These are phyloP conservation scores for Scolopax mira DNA, from an alignment of 2,113 vertebrate species.

Conservation along the genomic window DNA sequence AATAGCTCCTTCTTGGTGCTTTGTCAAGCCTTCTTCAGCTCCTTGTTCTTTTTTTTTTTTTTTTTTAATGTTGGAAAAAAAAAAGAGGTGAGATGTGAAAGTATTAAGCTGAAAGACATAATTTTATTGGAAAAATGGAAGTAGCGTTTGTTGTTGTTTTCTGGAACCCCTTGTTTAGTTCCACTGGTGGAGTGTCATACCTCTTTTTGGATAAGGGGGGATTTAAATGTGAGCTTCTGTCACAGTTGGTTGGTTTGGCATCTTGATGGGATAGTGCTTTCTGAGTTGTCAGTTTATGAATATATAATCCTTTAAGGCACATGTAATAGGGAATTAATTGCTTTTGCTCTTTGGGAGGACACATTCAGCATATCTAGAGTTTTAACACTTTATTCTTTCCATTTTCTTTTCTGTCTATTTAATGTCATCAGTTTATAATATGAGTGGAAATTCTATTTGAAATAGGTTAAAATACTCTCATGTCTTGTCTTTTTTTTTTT, in stretches of 20 bases:
- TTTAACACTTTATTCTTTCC: neutral
- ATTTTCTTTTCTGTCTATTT: neutral
- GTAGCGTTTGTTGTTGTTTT: neutral
- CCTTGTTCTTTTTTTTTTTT: neutral
- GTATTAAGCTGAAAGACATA: neutral
- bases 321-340: conserved; percentile 41
- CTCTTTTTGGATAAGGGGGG: neutral
- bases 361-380: conserved; percentile 4
- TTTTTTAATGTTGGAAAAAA: neutral
- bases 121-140: neutral
- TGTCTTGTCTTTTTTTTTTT: neutral
- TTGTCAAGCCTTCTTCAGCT: neutral
- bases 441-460: neutral
- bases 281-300: conserved; percentile 9
- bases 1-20: neutral
- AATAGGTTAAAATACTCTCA: neutral
- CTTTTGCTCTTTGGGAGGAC: neutral
- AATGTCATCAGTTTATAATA: neutral
- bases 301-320: conserved; percentile 11
- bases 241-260: neutral
- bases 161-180: neutral
- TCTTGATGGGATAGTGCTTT: conserved; percentile 14
- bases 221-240: neutral
- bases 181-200: neutral
- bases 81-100: neutral